Evolutionary conservation across 1,140 invertebrate genomes (phyloP).

Genomic region (Branchinecta lynchi): DNA sequence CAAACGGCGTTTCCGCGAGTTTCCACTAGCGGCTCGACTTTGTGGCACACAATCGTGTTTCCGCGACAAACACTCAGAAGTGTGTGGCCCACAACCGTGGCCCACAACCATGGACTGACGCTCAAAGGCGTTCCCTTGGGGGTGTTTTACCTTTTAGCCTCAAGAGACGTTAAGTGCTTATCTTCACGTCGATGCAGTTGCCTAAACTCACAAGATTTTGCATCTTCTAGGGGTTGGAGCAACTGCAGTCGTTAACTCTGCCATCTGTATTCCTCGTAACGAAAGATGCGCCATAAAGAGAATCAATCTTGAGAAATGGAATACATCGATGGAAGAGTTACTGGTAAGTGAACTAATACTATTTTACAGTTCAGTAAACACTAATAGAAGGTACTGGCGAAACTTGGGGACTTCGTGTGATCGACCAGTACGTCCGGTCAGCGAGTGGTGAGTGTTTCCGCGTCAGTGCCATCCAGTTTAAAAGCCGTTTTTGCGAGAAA

Average conservation of each 20-base stretch:
- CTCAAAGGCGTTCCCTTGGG: too few relatives aligned
- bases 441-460: background rate
- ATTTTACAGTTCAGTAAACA: background rate
- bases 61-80: too few relatives aligned
- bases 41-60: too few relatives aligned
- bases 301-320: conserved; percentile 99
- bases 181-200: background rate
- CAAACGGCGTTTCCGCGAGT: too few relatives aligned
- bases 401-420: too few relatives aligned
- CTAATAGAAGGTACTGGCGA: too few relatives aligned
- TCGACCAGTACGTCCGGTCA: background rate
- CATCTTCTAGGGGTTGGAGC: conserved; percentile 66
- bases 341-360: conserved; percentile 37
- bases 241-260: conserved; percentile 88
- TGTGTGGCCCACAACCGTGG: too few relatives aligned
- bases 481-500: too few relatives aligned
- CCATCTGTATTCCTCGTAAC: conserved; percentile 74
- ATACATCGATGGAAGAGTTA: conserved; percentile 95
- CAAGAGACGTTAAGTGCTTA: background rate
- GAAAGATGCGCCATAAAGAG: conserved; percentile 98
- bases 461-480: background rate
- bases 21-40: too few relatives aligned
- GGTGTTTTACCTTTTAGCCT: background rate
- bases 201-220: background rate
- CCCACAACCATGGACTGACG: too few relatives aligned